Conservation (phyloP, 2,888 invertebrate genomes). For the Pherbina coryleti region DNA sequence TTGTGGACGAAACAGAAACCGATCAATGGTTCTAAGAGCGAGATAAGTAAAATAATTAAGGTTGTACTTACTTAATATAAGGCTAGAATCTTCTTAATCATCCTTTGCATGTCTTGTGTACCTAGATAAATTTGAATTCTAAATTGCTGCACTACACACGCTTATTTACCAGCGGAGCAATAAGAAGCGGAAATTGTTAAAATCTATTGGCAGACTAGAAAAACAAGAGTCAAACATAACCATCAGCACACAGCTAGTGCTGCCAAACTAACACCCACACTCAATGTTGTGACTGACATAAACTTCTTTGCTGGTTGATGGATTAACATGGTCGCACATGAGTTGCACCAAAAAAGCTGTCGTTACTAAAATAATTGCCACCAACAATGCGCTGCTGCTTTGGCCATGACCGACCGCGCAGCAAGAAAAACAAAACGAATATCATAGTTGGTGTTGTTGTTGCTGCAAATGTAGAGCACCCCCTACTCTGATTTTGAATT, state of each 20-base stretch:
- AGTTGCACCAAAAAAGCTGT: conserved; percentile 14
- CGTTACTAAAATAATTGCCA: neutral
- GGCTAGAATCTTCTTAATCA: too few relatives aligned
- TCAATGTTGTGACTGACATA: neutral
- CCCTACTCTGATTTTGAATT: neutral
- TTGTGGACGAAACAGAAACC: too few relatives aligned
- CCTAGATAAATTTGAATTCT: too few relatives aligned
- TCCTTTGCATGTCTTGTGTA: too few relatives aligned
- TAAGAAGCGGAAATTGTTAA: too few relatives aligned
- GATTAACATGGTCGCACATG: conserved; percentile 13
- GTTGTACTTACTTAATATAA: too few relatives aligned
- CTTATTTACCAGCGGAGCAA: too few relatives aligned
- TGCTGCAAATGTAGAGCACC: neutral
- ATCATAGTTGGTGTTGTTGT: neutral
- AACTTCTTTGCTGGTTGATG: conserved; percentile 10
- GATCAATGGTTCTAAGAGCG: too few relatives aligned
- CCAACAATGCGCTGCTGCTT: neutral
- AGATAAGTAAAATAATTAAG: too few relatives aligned
- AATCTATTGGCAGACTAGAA: neutral
- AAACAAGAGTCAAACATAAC: neutral
- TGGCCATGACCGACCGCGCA: conserved; percentile 22
- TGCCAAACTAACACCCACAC: conserved; percentile 14
- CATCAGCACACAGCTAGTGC: neutral
- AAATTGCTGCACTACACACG: neutral
- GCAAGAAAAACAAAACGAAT: neutral